Base-by-base conservation (phyloP, 2,888 invertebrate species). In the Tortrix viridana region DNA sequence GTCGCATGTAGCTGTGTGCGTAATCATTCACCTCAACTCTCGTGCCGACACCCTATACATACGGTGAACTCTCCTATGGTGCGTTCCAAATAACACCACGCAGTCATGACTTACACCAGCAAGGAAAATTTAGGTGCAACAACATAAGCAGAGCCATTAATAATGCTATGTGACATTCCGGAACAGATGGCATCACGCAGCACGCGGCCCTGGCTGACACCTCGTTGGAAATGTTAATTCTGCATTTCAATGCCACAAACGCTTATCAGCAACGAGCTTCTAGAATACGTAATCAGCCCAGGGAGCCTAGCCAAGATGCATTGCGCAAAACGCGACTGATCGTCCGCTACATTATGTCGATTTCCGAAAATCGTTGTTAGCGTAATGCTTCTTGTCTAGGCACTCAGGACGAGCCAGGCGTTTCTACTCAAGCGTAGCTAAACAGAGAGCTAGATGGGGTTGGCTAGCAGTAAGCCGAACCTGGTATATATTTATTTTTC, bases 111-210 rank as follows among this genome's bases (percentile, higher is more conserved):
- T 43, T 43, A 43, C 18, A n/a, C 9, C 19, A 41, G 52, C 22
- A 16, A 53, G 41, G 41, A 53, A 41, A 23, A 43, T 26, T 47
- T 48, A 48, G 23, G 47, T 49, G 26, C 19, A 14, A 49, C 22
- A 19, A 46, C 38, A 47, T 22, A n/a, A 38, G 44, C 20, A 19
- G n/a, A 16, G 23, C 7, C 50, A 63, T 63, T 43, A 47, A 41
- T 16, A 48, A 52, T 63, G 46, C 63, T 48, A 63, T 41, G 53
- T 63, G 41, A 52, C 32, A 43, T 20, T 57, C 57, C 56, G 71
- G 93, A 93, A 47, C 85, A 86, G 48, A 85, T 93, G 16, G 92
- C 88, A 1, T 84, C 92, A 9, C 93, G 93, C 70, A 92, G 53
- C 46, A 68, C 16, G 48, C 69, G 82, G 85, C 72, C 89, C 12